A percentile compares a stretch with the other conserved stretches of the same genome.
Evolutionary conservation across 2,888 invertebrate species (phyloP).

Genomic region (Rhopalosiphum nymphaeae): DNA sequence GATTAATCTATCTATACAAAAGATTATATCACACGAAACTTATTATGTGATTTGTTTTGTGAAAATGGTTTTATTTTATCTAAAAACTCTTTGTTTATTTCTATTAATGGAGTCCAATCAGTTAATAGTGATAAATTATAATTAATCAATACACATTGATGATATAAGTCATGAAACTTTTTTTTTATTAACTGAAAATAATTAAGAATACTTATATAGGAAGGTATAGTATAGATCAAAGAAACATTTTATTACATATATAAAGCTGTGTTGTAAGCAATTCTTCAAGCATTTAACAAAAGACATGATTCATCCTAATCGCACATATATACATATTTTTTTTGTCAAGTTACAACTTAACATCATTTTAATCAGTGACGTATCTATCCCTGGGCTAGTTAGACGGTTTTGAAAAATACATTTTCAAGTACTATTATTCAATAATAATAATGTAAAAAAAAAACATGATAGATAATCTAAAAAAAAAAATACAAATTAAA

Average conservation of each 20-base stretch:
- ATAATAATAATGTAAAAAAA: too few species aligned
- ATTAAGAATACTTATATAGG: not conserved
- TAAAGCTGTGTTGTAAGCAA: not conserved
- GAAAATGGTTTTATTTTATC: not conserved
- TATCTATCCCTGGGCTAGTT: too few species aligned
- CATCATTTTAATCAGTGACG: too few species aligned
- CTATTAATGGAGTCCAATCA: not conserved
- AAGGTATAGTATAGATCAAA: not conserved
- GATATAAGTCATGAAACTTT: not conserved
- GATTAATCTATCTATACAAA: not conserved
- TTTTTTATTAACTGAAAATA: not conserved
- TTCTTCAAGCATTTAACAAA: not conserved
- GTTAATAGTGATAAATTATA: too few species aligned
- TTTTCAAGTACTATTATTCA: too few species aligned
- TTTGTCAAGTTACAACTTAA: too few species aligned
- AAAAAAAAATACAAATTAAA: too few species aligned
- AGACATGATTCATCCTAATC: not conserved
- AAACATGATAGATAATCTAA: too few species aligned
- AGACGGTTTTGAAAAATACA: too few species aligned
- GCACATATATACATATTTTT: too few species aligned
- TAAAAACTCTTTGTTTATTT: not conserved
- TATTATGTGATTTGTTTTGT: not conserved
- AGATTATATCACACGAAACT: not conserved
- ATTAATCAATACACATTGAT: too few species aligned
- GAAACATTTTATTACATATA: not conserved